These are phyloP conservation scores for Florisuga fusca DNA, from an alignment of 2,797 vertebrate genomes.

Conservation along the genomic window DNA sequence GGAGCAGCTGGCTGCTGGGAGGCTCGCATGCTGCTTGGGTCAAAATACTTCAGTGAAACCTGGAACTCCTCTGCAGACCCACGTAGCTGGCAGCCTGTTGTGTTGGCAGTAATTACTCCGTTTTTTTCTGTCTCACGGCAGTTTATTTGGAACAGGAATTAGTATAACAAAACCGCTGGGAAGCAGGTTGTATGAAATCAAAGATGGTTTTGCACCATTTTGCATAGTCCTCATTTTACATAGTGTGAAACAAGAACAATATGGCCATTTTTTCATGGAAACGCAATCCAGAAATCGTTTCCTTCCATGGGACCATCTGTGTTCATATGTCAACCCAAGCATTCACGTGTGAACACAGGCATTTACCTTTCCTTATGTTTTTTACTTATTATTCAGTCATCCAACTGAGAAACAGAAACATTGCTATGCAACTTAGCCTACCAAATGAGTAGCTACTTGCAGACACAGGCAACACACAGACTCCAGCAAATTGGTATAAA, in stretches of 20 bases:
- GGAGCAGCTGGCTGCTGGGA: neutral
- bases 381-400: neutral
- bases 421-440: neutral
- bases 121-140: neutral
- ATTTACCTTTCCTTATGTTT: neutral
- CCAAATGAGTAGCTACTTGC: neutral
- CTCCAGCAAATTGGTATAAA: neutral
- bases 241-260: neutral
- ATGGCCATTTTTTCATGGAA: neutral
- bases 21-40: fast-evolving
- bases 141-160: neutral
- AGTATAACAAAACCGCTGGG: neutral
- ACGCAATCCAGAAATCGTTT: neutral
- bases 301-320: neutral
- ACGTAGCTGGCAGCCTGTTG: neutral
- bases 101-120: neutral
- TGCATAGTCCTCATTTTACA: neutral
- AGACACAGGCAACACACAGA: neutral
- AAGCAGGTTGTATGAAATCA: neutral
- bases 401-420: neutral
- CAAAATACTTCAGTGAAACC: neutral
- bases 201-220: neutral
- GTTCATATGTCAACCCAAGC: neutral
- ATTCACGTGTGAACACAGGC: neutral
- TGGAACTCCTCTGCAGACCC: neutral